A percentile compares a stretch with the other conserved stretches of the same genome.
Conservation (phyloP, 2,888 invertebrate genomes). For the Yponomeuta malinellus region DNA sequence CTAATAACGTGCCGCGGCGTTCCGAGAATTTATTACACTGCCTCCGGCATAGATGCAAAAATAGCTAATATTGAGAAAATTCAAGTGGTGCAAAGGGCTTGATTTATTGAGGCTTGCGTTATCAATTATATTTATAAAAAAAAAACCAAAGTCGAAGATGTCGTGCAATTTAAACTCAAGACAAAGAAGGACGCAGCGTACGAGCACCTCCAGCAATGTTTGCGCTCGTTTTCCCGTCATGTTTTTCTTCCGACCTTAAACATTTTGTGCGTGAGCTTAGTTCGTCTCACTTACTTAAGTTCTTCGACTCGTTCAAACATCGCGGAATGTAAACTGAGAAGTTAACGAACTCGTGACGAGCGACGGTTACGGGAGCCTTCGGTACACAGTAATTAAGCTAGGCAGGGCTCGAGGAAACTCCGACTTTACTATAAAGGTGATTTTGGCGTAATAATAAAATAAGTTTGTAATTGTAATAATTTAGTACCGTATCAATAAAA, state of each 20-base stretch:
- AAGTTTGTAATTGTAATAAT: too few species aligned
- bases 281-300: conserved; percentile 51
- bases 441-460: too few species aligned
- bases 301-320: conserved; percentile 44
- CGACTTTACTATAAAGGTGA: neutral
- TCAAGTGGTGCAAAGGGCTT: too few species aligned
- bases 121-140: too few species aligned
- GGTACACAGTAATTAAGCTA: neutral
- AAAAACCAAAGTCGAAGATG: too few species aligned
- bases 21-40: neutral
- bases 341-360: conserved; percentile 40
- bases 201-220: conserved; percentile 15
- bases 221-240: conserved; percentile 19
- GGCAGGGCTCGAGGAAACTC: neutral
- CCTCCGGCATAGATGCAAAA: neutral
- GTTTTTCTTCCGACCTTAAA: conserved; percentile 43
- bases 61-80: too few species aligned
- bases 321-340: conserved; percentile 46
- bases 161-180: too few species aligned
- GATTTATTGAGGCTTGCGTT: too few species aligned
- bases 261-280: conserved; percentile 54
- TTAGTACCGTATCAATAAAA: too few species aligned
- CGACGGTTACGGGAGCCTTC: neutral
- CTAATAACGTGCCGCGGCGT: neutral
- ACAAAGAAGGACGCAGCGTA: neutral